phyloP scores from a whole-genome alignment of 2,113 vertebrate species.

The Aphelocoma coerulescens region DNA sequence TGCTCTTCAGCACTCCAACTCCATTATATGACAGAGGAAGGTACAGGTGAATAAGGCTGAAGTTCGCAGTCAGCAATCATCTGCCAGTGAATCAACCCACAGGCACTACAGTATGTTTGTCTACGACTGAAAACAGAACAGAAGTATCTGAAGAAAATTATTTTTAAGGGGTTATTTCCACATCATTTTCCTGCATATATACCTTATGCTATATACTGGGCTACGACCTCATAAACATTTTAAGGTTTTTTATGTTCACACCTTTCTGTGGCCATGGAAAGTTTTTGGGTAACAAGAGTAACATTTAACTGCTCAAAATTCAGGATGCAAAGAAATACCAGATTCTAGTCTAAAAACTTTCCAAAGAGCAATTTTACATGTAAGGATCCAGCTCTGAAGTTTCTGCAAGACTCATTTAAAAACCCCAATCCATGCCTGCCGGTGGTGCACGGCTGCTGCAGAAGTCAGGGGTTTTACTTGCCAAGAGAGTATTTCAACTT shows the following conservation, averaged over 20 bases:
- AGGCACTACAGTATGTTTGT: not conserved
- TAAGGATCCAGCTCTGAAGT: not conserved
- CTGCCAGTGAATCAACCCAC: not conserved
- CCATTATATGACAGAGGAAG: not conserved
- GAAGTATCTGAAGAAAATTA: not conserved
- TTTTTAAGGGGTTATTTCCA: not conserved
- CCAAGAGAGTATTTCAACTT: not conserved
- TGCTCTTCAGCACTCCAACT: not conserved
- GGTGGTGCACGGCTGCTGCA: not conserved
- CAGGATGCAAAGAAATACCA: not conserved
- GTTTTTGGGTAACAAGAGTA: not conserved
- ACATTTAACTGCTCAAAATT: not conserved
- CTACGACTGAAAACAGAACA: not conserved
- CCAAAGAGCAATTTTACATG: not conserved
- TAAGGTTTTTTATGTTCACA: not conserved
- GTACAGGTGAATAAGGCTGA: not conserved
- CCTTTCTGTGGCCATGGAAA: not conserved
- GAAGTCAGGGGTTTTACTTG: not conserved
- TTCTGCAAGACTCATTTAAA: not conserved
- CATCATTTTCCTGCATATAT: not conserved
- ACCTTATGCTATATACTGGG: not conserved
- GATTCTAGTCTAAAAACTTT: not conserved
- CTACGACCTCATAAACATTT: not conserved
- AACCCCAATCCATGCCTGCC: not conserved
- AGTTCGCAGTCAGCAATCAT: not conserved